Base-by-base conservation (phyloP, 2,797 vertebrate species). In the Lindbergichthys nudifrons region DNA sequence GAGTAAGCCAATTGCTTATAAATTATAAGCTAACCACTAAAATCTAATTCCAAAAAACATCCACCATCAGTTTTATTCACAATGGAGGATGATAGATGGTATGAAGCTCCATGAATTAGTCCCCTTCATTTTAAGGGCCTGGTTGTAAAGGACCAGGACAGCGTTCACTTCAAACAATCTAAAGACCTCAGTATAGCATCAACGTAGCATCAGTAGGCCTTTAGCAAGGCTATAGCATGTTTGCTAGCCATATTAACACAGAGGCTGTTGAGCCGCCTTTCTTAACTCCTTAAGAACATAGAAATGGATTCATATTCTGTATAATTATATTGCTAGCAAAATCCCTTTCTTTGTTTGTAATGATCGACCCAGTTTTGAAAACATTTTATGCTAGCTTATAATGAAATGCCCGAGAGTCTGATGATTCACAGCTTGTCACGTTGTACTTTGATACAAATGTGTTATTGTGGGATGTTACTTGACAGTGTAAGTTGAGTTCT, bases 401-500 rank as follows among this genome's bases (percentile, higher is more conserved):
- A 26, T 26, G 26, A 11, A 67, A 32, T 53, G 52, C 63, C 41
- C 3, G 2, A 42, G 30, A 74, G n/a, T 42, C 30, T 45, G 41
- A 73, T 75, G 82, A 88, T 32, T 87, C 80, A 84, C 50, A 43
- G 50, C 41, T 48, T 60, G 26, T 58, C 65, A 80, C 9, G 0
- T 11, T 47, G 54, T 57, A 50, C 32, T 56, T 42, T 59, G 41
- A 67, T 65, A 66, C 26, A 77, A 15, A 59, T 18, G 59, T 54
- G 46, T 67, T 50, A 43, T 21, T 77, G 56, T n/a, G 5, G 43
- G 43, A 16, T 36, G 26, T 69, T 65, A 62, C 3, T 48, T 2
- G 43, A 65, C 47, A 67, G 53, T 39, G 3, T 66, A 46, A 21
- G 19, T 14, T 10, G 64, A 66, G 21, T 26, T 15, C 13, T 30